phyloP scores from a whole-genome alignment of 2,113 vertebrate genomes.

The Pollachius pollachius region DNA sequence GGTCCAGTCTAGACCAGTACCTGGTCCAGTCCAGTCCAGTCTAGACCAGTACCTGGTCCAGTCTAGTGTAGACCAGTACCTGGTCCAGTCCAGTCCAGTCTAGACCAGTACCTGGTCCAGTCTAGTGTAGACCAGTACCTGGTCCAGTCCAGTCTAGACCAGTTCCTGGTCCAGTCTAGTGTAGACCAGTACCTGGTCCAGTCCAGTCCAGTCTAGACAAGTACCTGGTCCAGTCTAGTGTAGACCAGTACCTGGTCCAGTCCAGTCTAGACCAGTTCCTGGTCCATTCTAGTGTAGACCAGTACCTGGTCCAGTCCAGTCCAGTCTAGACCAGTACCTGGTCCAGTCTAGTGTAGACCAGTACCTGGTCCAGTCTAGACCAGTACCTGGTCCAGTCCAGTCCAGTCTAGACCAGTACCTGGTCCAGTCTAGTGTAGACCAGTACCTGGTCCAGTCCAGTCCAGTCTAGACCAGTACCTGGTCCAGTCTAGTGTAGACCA shows the following conservation, averaged over 20 bases:
- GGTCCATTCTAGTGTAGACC: no score
- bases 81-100: slow-evolving; percentile 73
- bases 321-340: slow-evolving; percentile 25
- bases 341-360: neutral
- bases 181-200: no score
- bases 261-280: slow-evolving; percentile 74
- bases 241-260: neutral
- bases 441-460: no score
- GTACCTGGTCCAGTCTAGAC: neutral
- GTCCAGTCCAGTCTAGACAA: no score
- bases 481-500: neutral
- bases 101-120: neutral
- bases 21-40: slow-evolving; percentile 85
- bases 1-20: slow-evolving; percentile 86
- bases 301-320: slow-evolving; percentile 78
- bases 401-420: no score
- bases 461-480: neutral
- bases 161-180: no score
- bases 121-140: no score
- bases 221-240: neutral
- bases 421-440: no score
- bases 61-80: slow-evolving; percentile 82
- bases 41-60: slow-evolving; percentile 95
- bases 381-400: no score
- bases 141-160: no score